These are phyloP conservation scores for Prinia subflava DNA, from an alignment of 2,113 vertebrate genomes.

Conservation along the genomic window DNA sequence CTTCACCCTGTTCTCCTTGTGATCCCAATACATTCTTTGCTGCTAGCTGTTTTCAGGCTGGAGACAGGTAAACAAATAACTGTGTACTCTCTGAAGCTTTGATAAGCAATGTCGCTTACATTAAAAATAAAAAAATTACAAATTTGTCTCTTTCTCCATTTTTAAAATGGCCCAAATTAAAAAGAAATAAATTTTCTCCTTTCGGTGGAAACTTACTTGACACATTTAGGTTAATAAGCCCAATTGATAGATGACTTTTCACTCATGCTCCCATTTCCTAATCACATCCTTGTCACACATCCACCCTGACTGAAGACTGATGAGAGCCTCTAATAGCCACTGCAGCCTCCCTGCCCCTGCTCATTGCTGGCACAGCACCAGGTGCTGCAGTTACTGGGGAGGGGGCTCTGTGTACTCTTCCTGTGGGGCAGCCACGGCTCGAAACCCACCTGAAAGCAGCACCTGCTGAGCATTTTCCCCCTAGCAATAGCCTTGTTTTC, in stretches of 20 bases:
- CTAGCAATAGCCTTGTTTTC: background rate
- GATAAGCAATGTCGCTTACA: background rate
- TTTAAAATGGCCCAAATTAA: background rate
- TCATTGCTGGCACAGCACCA: accelerated
- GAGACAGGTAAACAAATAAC: background rate
- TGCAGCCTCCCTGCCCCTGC: accelerated
- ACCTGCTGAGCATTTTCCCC: background rate
- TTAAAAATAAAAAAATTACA: background rate
- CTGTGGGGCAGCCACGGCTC: accelerated
- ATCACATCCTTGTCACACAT: slow-evolving; percentile 32
- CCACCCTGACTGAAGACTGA: slow-evolving; percentile 12
- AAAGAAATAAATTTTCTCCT: background rate
- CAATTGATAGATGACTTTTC: slow-evolving; percentile 52
- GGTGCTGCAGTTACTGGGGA: background rate
- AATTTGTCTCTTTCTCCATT: background rate
- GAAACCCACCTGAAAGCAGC: background rate
- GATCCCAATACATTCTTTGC: background rate
- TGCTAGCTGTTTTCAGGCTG: background rate
- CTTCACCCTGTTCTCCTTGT: background rate
- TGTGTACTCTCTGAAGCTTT: background rate
- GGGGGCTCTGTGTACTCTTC: background rate
- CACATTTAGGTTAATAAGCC: slow-evolving; percentile 42
- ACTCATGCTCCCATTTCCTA: slow-evolving; percentile 19
- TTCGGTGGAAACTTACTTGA: slow-evolving; percentile 44
- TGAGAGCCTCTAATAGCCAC: background rate